A percentile compares a stretch with the other conserved stretches of the same genome.
These are phyloP conservation scores for Micropoecilia bifurca DNA, from an alignment of 2,797 vertebrate genomes.

Conservation along the genomic window DNA sequence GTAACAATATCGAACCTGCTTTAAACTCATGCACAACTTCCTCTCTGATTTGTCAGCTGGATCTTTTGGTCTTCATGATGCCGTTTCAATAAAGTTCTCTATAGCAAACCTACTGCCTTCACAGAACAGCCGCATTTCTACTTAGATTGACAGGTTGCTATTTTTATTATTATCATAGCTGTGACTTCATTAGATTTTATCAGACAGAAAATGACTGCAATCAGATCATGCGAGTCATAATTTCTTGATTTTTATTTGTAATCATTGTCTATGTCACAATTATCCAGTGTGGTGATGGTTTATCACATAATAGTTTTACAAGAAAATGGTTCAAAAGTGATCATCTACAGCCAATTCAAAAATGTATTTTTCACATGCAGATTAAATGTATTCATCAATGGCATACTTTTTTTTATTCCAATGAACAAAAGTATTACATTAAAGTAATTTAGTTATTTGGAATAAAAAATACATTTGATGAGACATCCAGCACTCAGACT, in stretches of 20 bases:
- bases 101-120: not conserved
- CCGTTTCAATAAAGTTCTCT: not conserved
- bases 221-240: not conserved
- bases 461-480: not conserved
- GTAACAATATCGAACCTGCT: too few species aligned
- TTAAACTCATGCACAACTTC: too few species aligned
- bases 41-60: too few species aligned
- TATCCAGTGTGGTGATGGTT: not conserved
- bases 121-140: not conserved
- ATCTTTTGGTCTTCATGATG: not conserved
- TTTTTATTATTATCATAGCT: not conserved
- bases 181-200: not conserved
- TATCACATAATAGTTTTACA: not conserved
- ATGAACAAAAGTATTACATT: not conserved
- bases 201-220: not conserved
- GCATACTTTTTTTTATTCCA: not conserved
- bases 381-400: not conserved
- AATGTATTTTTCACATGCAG: not conserved
- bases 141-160: not conserved
- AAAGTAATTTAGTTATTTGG: not conserved
- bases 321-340: not conserved
- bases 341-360: not conserved
- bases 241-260: not conserved
- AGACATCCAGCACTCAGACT: constrained; percentile 1
- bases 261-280: not conserved